Percentiles rank a stretch among this genome's conserved stretches.
phyloP scores from a whole-genome alignment of 2,888 invertebrate genomes.

The Scaptomyza reducta region DNA sequence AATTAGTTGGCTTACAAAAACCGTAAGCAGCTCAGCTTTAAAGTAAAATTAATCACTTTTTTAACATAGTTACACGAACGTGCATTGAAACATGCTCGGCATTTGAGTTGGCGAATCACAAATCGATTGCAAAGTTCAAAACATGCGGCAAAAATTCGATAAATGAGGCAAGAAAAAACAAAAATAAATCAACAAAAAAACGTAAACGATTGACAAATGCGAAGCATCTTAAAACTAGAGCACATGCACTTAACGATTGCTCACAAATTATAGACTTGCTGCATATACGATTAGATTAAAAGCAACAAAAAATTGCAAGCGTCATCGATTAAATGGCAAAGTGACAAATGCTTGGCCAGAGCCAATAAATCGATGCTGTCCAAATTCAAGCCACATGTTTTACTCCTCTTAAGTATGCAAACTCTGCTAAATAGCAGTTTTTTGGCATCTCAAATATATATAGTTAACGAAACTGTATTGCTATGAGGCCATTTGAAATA shows the following conservation, averaged over 20 bases:
- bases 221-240: conserved; percentile 71
- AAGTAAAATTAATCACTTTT: conserved; percentile 55
- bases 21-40: conserved; percentile 12
- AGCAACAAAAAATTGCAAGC: conserved; percentile 20
- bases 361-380: conserved; percentile 57
- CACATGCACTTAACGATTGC: conserved; percentile 57
- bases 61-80: conserved; percentile 63
- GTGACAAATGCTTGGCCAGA: conserved; percentile 55
- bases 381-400: conserved; percentile 35
- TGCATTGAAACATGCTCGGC: conserved; percentile 67
- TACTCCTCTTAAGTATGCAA: conserved; percentile 16
- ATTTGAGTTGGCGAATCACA: conserved; percentile 45
- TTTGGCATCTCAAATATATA: conserved; percentile 1
- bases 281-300: conserved; percentile 12
- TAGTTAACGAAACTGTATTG: neutral
- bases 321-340: conserved; percentile 65
- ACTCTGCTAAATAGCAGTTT: neutral
- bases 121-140: conserved; percentile 61
- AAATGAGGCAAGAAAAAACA: conserved; percentile 23
- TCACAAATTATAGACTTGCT: conserved; percentile 30
- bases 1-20: conserved; percentile 49
- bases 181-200: neutral
- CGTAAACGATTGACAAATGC: conserved; percentile 66
- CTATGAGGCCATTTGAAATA: neutral
- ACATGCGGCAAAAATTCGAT: conserved; percentile 49